Evolutionary conservation across 2,113 vertebrate genomes (phyloP).

Genomic region (Peromyscus polionotus): DNA sequence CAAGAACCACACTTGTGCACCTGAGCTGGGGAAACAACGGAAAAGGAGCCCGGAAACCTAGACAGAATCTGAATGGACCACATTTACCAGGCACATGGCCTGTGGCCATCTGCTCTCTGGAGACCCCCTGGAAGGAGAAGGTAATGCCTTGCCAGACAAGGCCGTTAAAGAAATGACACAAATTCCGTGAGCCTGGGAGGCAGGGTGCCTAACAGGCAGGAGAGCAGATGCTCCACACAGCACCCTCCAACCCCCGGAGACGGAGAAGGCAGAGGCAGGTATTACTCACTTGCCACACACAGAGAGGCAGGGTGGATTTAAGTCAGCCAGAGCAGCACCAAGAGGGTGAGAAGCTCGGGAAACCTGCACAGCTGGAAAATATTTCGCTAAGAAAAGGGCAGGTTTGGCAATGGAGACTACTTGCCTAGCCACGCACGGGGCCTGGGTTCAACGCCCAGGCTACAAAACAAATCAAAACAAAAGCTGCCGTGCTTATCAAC

Average conservation of each 20-base stretch:
- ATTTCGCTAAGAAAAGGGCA: neutral
- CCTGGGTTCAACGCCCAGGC: neutral
- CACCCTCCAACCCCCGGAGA: conserved; percentile 37
- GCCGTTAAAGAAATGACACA: conserved; percentile 19
- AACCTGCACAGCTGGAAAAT: neutral
- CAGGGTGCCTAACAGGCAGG: neutral
- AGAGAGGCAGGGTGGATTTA: neutral
- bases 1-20: neutral
- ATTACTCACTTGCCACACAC: conserved; percentile 12
- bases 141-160: neutral
- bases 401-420: neutral
- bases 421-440: neutral
- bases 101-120: conserved; percentile 7
- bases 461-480: neutral
- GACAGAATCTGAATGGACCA: neutral
- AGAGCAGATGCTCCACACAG: neutral
- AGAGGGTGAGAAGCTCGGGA: neutral
- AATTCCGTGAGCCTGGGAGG: conserved; percentile 27
- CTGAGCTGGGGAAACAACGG: neutral
- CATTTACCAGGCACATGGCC: neutral
- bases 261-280: neutral
- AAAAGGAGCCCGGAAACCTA: neutral
- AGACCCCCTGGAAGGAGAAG: neutral
- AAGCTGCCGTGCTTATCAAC: neutral
- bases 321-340: neutral